A percentile compares a stretch with the other conserved stretches of the same genome.
phyloP scores from a whole-genome alignment of 1,140 invertebrate genomes.

The Helicoverpa zea region DNA sequence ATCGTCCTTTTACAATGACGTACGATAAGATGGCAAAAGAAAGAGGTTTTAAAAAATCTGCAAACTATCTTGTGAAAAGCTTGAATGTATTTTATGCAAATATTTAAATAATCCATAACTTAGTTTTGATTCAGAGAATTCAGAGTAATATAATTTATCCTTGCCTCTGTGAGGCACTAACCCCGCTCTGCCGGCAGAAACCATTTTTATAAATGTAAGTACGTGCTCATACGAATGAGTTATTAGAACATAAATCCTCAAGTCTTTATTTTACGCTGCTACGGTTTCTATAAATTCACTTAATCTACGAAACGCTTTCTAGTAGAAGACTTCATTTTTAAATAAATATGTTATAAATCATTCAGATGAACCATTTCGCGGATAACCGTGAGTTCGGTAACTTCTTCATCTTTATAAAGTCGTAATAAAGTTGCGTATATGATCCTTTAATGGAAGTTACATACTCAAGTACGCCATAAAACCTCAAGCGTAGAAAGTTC shows the following conservation, averaged over 20 bases:
- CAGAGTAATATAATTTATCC: slow-evolving; percentile 28
- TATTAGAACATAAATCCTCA: slow-evolving; percentile 14
- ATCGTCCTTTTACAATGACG: background rate
- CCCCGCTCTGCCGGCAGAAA: slow-evolving; percentile 14
- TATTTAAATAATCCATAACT: slow-evolving; percentile 23
- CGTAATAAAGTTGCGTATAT: slow-evolving; percentile 36
- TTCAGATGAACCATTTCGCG: slow-evolving; percentile 17
- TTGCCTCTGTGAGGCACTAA: background rate
- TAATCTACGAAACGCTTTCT: background rate
- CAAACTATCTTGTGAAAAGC: background rate
- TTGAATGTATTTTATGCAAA: background rate
- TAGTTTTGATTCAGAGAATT: slow-evolving; percentile 21
- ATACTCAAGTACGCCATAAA: slow-evolving; percentile 41
- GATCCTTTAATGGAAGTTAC: slow-evolving; percentile 30
- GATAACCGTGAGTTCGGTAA: slow-evolving; percentile 1
- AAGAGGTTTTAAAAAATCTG: background rate
- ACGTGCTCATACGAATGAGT: slow-evolving; percentile 36
- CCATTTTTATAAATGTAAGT: slow-evolving; percentile 37
- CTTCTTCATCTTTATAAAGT: slow-evolving; percentile 41
- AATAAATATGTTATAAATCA: slow-evolving; percentile 23
- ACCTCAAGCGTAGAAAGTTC: slow-evolving; percentile 45
- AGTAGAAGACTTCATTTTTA: background rate
- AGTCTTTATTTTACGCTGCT: background rate
- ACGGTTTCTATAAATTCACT: background rate
- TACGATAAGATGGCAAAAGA: background rate